These are phyloP conservation scores for Diaphora mendica DNA, from an alignment of 2,888 invertebrate genomes.

Conservation along the genomic window DNA sequence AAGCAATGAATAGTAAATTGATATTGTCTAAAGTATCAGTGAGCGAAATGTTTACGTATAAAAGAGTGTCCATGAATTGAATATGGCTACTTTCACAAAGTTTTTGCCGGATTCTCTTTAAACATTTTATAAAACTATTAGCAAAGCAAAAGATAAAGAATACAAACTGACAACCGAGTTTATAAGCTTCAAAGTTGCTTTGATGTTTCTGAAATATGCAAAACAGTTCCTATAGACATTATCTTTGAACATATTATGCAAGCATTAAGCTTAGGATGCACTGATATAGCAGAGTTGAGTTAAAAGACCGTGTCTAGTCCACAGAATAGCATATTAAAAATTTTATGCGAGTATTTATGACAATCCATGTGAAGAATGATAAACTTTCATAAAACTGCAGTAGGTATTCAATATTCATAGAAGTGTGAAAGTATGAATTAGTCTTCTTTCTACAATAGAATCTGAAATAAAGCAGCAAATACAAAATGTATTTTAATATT, in stretches of 20 bases:
- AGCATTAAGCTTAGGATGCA: constrained; percentile 16
- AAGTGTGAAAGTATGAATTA: neutral
- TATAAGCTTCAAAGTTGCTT: constrained; percentile 41
- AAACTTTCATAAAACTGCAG: neutral
- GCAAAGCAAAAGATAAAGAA: constrained; percentile 28
- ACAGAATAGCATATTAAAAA: neutral
- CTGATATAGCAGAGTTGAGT: neutral
- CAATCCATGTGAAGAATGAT: neutral
- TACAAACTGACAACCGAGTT: constrained; percentile 31
- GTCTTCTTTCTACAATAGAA: neutral
- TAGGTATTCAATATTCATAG: neutral
- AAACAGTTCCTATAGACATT: constrained; percentile 55
- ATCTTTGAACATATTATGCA: constrained; percentile 52
- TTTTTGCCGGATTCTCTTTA: neutral
- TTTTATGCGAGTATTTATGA: neutral
- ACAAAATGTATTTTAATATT: too few species aligned
- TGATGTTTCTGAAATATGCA: constrained; percentile 58
- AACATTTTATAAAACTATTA: constrained; percentile 22
- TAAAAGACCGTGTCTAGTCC: neutral
- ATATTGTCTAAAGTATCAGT: neutral
- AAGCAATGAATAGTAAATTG: neutral
- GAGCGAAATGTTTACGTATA: neutral
- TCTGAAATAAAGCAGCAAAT: neutral
- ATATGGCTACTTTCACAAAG: neutral
- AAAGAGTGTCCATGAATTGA: constrained; percentile 1